Evolutionary conservation across 2,797 vertebrate genomes (phyloP).

Genomic region (Argyrosomus regius): DNA sequence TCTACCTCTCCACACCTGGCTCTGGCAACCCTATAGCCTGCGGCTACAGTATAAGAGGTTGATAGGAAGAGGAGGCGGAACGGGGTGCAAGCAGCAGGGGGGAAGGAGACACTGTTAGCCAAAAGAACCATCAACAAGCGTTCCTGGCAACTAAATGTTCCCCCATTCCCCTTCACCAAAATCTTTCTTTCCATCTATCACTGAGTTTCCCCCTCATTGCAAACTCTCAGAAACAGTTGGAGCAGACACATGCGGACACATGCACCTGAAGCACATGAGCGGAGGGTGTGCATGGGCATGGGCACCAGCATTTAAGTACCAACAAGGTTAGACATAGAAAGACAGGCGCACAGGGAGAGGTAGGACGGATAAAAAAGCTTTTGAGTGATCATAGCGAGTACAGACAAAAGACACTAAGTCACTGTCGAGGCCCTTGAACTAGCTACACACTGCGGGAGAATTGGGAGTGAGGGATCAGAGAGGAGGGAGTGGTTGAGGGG

Average conservation of each 20-base stretch:
- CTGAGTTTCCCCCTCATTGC: constrained; percentile 24
- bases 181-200: constrained; percentile 50
- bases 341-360: constrained; percentile 23
- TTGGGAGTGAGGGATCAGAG: constrained; percentile 45
- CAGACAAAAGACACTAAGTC: constrained; percentile 63
- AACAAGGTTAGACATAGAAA: constrained; percentile 47
- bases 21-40: constrained; percentile 54
- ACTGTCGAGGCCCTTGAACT: constrained; percentile 49
- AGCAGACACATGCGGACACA: constrained; percentile 42
- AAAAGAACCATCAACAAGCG: constrained; percentile 70
- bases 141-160: constrained; percentile 49
- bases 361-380: constrained; percentile 36
- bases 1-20: constrained; percentile 69
- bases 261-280: constrained; percentile 47
- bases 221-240: constrained; percentile 57
- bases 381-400: constrained; percentile 47
- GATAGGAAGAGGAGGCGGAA: constrained; percentile 47
- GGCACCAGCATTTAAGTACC: constrained; percentile 49
- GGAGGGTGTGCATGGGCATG: constrained; percentile 29
- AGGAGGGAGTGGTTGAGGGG: constrained; percentile 20
- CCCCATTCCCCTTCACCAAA: constrained; percentile 40
- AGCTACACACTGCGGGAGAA: constrained; percentile 48
- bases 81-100: constrained; percentile 57
- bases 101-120: constrained; percentile 50
- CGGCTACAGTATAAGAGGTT: constrained; percentile 47